phyloP scores from a whole-genome alignment of 2,797 vertebrate species.

The Potorous gilbertii region DNA sequence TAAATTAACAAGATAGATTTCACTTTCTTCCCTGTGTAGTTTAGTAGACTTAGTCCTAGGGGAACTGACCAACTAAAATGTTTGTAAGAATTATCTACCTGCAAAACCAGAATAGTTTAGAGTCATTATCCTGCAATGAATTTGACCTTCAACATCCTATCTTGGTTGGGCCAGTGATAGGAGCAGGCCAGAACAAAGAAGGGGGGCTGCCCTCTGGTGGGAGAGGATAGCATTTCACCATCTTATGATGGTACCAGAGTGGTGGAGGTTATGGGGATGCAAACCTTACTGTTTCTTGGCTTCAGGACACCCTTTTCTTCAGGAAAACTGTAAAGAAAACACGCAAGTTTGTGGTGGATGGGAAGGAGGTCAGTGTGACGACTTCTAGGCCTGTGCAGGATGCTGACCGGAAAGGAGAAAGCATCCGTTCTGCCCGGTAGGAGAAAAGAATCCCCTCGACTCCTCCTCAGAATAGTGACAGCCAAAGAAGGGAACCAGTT shows the following conservation, averaged over 20 bases:
- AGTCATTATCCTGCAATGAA: not conserved
- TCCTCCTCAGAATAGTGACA: not conserved
- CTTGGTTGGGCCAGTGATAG: not conserved
- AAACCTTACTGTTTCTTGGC: rapidly evolving
- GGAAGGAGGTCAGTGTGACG: slow-evolving; percentile 82
- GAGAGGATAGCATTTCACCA: not conserved
- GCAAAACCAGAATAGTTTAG: not conserved
- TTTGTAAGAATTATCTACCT: not conserved
- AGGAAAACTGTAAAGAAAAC: slow-evolving; percentile 78
- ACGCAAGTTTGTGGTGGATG: slow-evolving; percentile 82
- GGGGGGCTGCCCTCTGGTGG: not conserved
- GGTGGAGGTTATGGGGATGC: not conserved
- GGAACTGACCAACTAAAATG: not conserved
- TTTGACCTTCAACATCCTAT: not conserved
- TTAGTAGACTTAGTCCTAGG: not conserved
- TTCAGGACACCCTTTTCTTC: not conserved
- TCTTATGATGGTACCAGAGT: not conserved
- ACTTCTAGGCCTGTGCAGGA: slow-evolving; percentile 79
- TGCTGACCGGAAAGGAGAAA: slow-evolving; percentile 65
- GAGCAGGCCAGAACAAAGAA: not conserved
- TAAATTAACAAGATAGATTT: not conserved
- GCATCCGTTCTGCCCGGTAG: slow-evolving; percentile 81
- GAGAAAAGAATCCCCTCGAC: not conserved
- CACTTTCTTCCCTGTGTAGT: not conserved
- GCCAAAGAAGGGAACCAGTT: rapidly evolving